Evolutionary conservation across 2,888 invertebrate genomes (phyloP), one percentile per base, ranked within the genome.

Genomic region (Oxyteleia sp.): DNA sequence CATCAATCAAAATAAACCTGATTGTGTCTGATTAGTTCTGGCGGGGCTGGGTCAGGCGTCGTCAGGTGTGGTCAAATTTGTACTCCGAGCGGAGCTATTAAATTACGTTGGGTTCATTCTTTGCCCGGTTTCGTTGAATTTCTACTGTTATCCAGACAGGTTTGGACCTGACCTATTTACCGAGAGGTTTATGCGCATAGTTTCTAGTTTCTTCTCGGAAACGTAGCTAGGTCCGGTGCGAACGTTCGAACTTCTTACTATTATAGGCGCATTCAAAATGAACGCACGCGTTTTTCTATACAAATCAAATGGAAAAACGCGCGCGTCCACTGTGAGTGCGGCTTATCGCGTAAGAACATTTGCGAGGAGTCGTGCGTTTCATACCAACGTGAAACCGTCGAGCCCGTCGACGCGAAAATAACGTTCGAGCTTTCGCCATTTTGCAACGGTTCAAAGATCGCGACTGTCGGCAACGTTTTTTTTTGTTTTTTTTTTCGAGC

Each of bases 91-190:
- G 13, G 13, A 15, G 20, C 74, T 75, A 64, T 75, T 64, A 57
- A 64, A 57, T 75, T 75, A 74, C 57, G 45, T 59, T 8, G 59
- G 45, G n/a, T 26, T 51, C 10, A 43, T 32, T 49, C 11, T 32
- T n/a, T 41, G 10, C 16, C 29, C 15, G 63, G n/a, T 29, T 63
- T 61, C 35, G 51, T 32, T 35, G 45, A 45, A 45, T 29, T 29
- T 78, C 69, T 63, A 63, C 69, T 78, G 78, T 78, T 78, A 78
- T 63, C 63, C 71, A 71, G 79, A 71, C 79, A 79, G 71, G 79
- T 79, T 79, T 79, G 79, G 64, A 71, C 71, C 69, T 78, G 78
- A 78, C 78, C 78, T 78, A 78, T 76, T 76, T 76, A 76, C 59
- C 51, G 49, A 32, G 35, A 11, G 43, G 4, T 23, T 29, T 10